Base-by-base conservation (phyloP, 1,140 invertebrate species). In the Euura saliciscinereae region DNA sequence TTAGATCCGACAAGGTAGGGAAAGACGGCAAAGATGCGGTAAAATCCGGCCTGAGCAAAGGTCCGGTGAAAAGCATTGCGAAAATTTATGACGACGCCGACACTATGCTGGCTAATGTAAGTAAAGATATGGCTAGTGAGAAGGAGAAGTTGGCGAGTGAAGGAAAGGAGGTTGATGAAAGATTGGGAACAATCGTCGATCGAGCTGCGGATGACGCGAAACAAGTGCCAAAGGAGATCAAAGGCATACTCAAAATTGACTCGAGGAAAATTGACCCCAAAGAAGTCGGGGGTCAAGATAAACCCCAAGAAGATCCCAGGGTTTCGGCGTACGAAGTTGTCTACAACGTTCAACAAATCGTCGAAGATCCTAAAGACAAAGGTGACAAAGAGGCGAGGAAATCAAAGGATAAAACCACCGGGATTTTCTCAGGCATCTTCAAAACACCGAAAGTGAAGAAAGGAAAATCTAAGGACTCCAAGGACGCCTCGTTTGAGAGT, bases 361-460 rank as follows among this genome's bases (percentile, higher is more conserved):
- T 72, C 3, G 78, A 80, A 10, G 79, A 80, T 13, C 67, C 69
- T 0, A 83, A 80, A 5, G 79, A 83, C 45, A 79, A 84, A 7
- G 72, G 73, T 3, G 83, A 85, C 8, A 77, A 71, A n/a, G 84
- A 85, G 42, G 74, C 74, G 45, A 86, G 83, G 67, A 87, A 83
- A 45, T 46, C 78, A 4, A 87, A 87, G 68, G 85, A 88, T 10
- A 86, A 86, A 72, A 80, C 80, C 8, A 75, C 79, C 2, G 76
- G 80, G 6, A 80, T 85, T 67, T 83, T 88, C 43, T 83, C 85
- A 0, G 83, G 83, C 1, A 85, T 88, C 43, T 88, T 88, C 51
- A 87, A 86, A 70, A 77, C 78, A 43, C 80, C 84, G 0, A 87
- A 86, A 71, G 51, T 79, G 5, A 86, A 82, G 72, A 87, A 81